Evolutionary conservation across 2,797 vertebrate genomes (phyloP).

Genomic region (Sebastiscus albofasciatus): DNA sequence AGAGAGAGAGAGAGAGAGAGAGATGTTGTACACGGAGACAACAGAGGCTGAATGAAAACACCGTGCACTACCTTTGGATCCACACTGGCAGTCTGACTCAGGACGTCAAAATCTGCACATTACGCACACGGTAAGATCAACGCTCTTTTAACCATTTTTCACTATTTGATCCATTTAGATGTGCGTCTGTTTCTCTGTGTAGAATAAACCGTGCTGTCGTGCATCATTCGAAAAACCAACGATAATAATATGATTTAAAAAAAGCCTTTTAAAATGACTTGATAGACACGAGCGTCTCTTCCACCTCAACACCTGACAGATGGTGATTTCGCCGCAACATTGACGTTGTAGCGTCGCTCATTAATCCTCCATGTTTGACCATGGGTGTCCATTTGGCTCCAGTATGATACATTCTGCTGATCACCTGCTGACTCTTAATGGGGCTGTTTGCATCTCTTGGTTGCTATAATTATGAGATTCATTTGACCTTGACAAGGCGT

Average conservation of each 20-base stretch:
- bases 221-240: background rate
- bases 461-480: background rate
- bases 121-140: slow-evolving; percentile 52
- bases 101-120: background rate
- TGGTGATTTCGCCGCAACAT: slow-evolving; percentile 24
- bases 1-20: slow-evolving; percentile 44
- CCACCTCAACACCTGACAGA: slow-evolving; percentile 44
- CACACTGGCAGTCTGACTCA: background rate
- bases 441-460: background rate
- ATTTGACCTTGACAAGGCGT: slow-evolving; percentile 75
- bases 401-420: background rate
- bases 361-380: slow-evolving; percentile 30
- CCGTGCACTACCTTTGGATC: slow-evolving; percentile 27
- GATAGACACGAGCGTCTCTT: background rate
- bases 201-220: background rate
- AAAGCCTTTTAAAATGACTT: background rate
- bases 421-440: background rate
- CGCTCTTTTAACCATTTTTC: background rate
- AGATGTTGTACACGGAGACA: slow-evolving; percentile 61
- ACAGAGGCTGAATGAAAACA: slow-evolving; percentile 57
- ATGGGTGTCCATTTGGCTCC: slow-evolving; percentile 15
- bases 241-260: no score
- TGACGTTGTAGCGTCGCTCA: no score
- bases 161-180: background rate
- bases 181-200: background rate